These are phyloP conservation scores for Caenorhabditis tropicalis DNA, from an alignment of 1,140 invertebrate genomes.

Conservation along the genomic window DNA sequence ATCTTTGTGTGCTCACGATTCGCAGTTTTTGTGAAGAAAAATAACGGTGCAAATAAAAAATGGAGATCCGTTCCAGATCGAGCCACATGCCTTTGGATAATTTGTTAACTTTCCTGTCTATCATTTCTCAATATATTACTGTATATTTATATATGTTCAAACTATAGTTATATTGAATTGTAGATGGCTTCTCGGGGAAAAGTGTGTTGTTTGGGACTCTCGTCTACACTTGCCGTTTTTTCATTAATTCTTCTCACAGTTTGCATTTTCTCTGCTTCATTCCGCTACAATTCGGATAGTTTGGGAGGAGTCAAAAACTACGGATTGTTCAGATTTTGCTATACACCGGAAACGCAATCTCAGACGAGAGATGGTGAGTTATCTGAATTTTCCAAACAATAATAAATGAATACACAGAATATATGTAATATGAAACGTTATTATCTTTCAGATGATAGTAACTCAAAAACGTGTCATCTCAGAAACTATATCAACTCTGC, in stretches of 20 bases:
- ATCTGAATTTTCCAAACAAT: too few relatives aligned
- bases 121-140: too few relatives aligned
- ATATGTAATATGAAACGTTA: too few relatives aligned
- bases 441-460: slow-evolving; percentile 20
- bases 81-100: too few relatives aligned
- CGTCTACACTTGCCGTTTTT: neutral
- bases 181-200: neutral
- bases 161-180: neutral
- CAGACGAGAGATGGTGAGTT: neutral
- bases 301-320: slow-evolving; percentile 16
- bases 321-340: slow-evolving; percentile 18
- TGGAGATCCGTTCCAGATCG: too few relatives aligned
- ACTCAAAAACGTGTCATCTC: slow-evolving; percentile 11
- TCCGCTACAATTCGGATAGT: slow-evolving; percentile 1
- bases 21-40: neutral
- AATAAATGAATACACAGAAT: neutral
- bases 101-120: too few relatives aligned
- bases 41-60: too few relatives aligned
- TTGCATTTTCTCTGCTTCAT: neutral
- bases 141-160: too few relatives aligned
- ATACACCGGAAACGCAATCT: neutral
- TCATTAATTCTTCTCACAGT: neutral
- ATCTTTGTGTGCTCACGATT: neutral
- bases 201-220: neutral
- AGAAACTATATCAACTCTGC: slow-evolving; percentile 23